Conservation (phyloP, 1,140 invertebrate genomes). For the Elymnias hypermnestra region DNA sequence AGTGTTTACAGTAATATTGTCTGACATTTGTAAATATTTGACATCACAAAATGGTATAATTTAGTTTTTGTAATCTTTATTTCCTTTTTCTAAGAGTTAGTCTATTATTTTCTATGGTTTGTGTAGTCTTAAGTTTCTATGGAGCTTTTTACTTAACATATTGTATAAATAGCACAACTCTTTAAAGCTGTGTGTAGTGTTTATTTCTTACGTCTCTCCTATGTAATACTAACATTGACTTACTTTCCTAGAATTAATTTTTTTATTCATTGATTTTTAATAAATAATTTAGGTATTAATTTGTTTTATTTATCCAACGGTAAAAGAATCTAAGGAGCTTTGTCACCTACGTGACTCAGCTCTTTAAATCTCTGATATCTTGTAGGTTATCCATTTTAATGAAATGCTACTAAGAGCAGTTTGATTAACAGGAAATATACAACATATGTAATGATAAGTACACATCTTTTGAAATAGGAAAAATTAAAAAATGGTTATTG, state of each 20-base stretch:
- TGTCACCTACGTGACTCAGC: too few species aligned
- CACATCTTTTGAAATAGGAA: too few species aligned
- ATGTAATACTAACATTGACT: conserved; percentile 49
- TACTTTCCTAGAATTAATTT: conserved; percentile 54
- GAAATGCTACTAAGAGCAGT: too few species aligned
- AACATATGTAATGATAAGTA: too few species aligned
- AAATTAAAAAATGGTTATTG: too few species aligned
- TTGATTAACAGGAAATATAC: too few species aligned
- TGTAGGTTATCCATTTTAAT: too few species aligned
- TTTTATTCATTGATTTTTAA: conserved; percentile 68
- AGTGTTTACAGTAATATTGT: too few species aligned
- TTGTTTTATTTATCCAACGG: conserved; percentile 24
- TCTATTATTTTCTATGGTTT: conserved; percentile 36
- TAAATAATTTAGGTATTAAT: conserved; percentile 56
- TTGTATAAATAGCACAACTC: conserved; percentile 32
- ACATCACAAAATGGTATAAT: conserved; percentile 52
- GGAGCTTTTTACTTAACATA: conserved; percentile 15
- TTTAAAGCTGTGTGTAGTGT: conserved; percentile 35
- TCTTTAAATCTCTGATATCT: too few species aligned
- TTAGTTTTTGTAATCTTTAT: conserved; percentile 23
- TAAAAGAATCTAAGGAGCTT: too few species aligned
- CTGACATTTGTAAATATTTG: conserved; percentile 59
- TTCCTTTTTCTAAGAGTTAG: conserved; percentile 34
- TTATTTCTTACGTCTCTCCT: conserved; percentile 53
- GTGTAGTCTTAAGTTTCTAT: conserved; percentile 45